Evolutionary conservation across 2,888 invertebrate genomes (phyloP).

Genomic region (Leptothorax acervorum): DNA sequence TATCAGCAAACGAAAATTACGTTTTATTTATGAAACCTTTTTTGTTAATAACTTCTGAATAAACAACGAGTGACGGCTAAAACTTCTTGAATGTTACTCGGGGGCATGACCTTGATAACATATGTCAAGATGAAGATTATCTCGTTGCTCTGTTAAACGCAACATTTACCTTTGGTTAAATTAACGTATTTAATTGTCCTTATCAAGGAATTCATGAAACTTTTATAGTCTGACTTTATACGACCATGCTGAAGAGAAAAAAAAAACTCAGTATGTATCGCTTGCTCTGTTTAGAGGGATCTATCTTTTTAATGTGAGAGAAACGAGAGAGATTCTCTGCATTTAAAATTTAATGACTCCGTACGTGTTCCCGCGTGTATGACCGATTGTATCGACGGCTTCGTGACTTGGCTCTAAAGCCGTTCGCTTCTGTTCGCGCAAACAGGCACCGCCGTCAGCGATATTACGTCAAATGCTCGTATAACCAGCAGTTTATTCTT

Average conservation of each 20-base stretch:
- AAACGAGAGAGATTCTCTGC: conserved; percentile 33
- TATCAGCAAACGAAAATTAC: no score
- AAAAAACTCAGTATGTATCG: conserved; percentile 31
- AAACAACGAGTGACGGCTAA: no score
- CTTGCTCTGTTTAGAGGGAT: conserved; percentile 17
- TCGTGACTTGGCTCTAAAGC: conserved; percentile 55
- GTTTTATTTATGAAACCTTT: no score
- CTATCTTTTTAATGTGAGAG: conserved; percentile 36
- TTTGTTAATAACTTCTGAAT: no score
- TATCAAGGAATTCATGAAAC: conserved; percentile 5
- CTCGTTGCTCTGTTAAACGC: no score
- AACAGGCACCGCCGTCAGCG: conserved; percentile 50
- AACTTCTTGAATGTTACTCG: no score
- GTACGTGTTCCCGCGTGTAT: conserved; percentile 31
- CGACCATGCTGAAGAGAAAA: background rate
- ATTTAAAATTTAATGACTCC: conserved; percentile 47
- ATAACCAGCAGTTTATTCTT: conserved; percentile 38
- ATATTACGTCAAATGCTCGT: conserved; percentile 51
- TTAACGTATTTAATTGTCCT: conserved; percentile 24
- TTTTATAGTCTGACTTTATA: conserved; percentile 16
- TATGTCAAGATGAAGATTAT: no score
- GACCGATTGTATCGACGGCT: conserved; percentile 51
- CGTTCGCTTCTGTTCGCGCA: conserved; percentile 47
- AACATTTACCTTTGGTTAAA: background rate
- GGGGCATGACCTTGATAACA: no score